phyloP scores from a whole-genome alignment of 1,140 invertebrate species.

The Mycetomoellerius zeteki region DNA sequence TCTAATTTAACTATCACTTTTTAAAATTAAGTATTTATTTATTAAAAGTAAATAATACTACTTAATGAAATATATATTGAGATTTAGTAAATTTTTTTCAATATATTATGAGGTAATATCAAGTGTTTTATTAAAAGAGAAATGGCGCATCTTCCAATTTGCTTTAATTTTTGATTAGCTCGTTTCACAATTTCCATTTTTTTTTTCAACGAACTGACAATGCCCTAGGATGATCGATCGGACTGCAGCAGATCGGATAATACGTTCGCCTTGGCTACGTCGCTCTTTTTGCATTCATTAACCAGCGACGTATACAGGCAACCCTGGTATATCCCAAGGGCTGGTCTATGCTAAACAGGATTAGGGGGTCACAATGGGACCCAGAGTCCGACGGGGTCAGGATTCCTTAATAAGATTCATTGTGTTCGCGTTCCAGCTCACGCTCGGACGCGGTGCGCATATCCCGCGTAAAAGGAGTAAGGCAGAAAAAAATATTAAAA shows the following conservation, averaged over 20 bases:
- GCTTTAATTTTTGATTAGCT: neutral
- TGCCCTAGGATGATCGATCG: neutral
- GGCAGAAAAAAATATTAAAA: neutral
- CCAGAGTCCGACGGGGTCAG: conserved; percentile 42
- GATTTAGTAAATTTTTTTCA: no score
- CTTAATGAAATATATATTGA: no score
- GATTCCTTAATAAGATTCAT: conserved; percentile 60
- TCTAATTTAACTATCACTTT: no score
- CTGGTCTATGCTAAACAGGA: conserved; percentile 63
- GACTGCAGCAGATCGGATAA: conserved; percentile 16
- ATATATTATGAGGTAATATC: neutral
- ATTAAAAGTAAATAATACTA: no score
- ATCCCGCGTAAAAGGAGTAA: conserved; percentile 42
- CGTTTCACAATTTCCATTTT: neutral
- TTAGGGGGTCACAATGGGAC: conserved; percentile 57
- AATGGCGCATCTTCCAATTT: neutral
- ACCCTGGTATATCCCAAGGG: conserved; percentile 2
- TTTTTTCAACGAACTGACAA: neutral
- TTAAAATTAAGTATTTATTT: no score
- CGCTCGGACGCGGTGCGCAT: conserved; percentile 53
- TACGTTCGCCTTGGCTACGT: neutral
- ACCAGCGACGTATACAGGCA: conserved; percentile 26
- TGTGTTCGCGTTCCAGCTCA: conserved; percentile 51
- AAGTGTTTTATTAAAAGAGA: neutral
- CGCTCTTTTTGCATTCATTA: conserved; percentile 41